Base-by-base conservation (phyloP, 1,140 invertebrate genomes). In the Ceratina calcarata region DNA sequence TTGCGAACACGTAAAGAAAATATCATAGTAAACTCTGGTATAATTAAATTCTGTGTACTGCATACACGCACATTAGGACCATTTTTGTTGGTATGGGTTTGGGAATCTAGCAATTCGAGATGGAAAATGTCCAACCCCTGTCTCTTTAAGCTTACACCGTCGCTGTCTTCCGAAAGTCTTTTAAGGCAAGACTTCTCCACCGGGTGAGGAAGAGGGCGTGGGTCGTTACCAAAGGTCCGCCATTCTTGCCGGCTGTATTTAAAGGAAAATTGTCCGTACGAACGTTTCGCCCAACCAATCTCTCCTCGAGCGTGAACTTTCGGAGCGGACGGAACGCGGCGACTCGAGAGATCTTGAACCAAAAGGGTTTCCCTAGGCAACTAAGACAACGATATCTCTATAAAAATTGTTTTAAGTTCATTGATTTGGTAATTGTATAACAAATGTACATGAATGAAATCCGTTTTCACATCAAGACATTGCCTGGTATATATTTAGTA, bases 221-320 rank as follows among this genome's bases (percentile, higher is more conserved):
- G 51, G 62, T 86, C 84, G 83, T 86, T 86, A 79, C 70, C 67
- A 64, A 78, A 85, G 66, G 60, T 74, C 61, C 65, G 74, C 80
- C 61, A 85, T 82, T 85, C 83, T 85, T 85, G 84, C 81, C 62
- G 69, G 78, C 64, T 85, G 68, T 87, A 88, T 89, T 87, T 88
- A 88, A 87, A 83, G 82, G 83, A 87, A 87, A 84, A 86, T 88
- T 86, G 81, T 84, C 83, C 75, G 66, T 66, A 72, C 68, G 78
- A 81, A 83, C 80, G 78, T 83, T 72, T 66, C 16, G 18, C 57
- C 65, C 24, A 67, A 61, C 74, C 67, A 15, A 20, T 53, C 18
- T 55, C 15, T 55, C 16, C 58, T 64, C 18, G 27, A 27, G 45
- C n/a, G 16, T 62, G 45, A 55, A 65, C 49, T 74, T 75, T 49